Evolutionary conservation across 2,888 invertebrate genomes (phyloP).

Genomic region (Oxycera nigricornis): DNA sequence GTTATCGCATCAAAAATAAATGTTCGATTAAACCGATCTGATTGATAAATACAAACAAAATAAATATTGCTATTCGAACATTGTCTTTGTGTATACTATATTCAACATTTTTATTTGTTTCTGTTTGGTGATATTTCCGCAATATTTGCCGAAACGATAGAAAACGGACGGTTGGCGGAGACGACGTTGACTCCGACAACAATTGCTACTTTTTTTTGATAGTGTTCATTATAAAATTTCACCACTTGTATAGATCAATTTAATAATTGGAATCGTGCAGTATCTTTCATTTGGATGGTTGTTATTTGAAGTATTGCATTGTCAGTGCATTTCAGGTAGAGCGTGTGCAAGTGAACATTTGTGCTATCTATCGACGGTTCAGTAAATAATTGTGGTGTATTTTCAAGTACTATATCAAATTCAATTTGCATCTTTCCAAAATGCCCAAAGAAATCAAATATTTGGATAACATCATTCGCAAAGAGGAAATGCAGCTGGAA

Average conservation of each 20-base stretch:
- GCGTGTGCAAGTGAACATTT: neutral
- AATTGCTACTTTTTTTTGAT: neutral
- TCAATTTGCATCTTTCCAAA: too few species aligned
- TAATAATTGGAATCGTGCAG: constrained; percentile 25
- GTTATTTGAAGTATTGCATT: constrained; percentile 3
- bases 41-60: constrained; percentile 29
- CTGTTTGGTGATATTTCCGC: neutral
- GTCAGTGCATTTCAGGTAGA: constrained; percentile 9
- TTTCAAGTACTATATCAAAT: too few species aligned
- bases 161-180: neutral
- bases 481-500: constrained; percentile 59
- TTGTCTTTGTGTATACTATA: neutral
- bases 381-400: too few species aligned
- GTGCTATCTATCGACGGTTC: too few species aligned
- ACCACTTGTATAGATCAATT: neutral
- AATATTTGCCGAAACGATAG: neutral
- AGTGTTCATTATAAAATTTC: neutral
- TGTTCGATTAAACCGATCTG: constrained; percentile 24
- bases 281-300: neutral
- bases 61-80: constrained; percentile 13
- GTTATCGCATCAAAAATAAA: constrained; percentile 11
- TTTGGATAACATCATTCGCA: constrained; percentile 59
- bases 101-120: neutral
- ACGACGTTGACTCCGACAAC: neutral
- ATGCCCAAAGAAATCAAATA: constrained; percentile 57